Base-by-base conservation (phyloP, 2,888 invertebrate genomes). In the Ferdinandea cuprea region DNA sequence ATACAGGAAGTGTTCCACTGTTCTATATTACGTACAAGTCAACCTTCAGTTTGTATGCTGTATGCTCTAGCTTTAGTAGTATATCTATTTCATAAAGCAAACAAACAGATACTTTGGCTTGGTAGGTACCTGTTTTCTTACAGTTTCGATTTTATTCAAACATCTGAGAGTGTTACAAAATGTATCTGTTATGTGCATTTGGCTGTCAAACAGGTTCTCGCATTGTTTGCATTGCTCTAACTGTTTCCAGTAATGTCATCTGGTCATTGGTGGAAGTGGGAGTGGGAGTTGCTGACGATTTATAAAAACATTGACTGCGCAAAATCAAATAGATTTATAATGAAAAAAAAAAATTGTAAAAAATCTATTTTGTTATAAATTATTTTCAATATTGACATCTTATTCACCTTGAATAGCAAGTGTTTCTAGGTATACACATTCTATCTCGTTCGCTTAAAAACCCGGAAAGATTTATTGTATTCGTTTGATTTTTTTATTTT, bases 1-100 rank as follows among this genome's bases (percentile, higher is more conserved):
- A 78, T 83, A 63, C 78, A 84, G 84, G 84, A 84, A 84, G 69
- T 84, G 84, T 79, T 79, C 84, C 74, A 84, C 79, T 84, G 84
- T 84, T 84, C 84, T 69, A 84, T 46, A 84, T 84, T 84, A 83
- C 83, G 72, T 83, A 50, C 78, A 40, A 65, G 63, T 68, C 68
- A 73, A 68, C 83, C 83, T 78, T 83, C 78, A 73, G 52, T n/a
- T 56, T 7, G 17, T 52, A 52, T 52, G 44, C 52, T 72, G 21
- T 28, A 58, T 13, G 15, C 21, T 30, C 8, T 40, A 7, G 40
- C 7, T 37, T 58, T 48, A 40, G 65, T 69, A 37, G 37, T 28
- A 56, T 69, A 37, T 73, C 40, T 66, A 66, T 66, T 66, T 58
- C 65, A 56, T 46, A 37, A 21, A 59, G 32, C 52, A 28, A 48